These are phyloP conservation scores for Drosophila testacea DNA, from an alignment of 2,888 invertebrate species.

Conservation along the genomic window DNA sequence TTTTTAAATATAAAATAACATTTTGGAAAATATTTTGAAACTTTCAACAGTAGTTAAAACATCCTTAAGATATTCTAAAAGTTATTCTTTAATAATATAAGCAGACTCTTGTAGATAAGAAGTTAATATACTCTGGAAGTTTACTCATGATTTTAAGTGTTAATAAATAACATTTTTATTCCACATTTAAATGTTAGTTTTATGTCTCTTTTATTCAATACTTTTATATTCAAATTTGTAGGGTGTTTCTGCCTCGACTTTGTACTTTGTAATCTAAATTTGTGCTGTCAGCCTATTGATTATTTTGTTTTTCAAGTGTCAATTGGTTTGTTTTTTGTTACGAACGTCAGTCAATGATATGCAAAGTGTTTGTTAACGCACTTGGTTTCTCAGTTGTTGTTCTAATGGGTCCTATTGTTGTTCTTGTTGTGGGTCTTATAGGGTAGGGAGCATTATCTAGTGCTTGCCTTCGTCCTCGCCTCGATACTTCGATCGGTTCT, in stretches of 20 bases:
- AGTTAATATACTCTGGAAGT: too few species aligned
- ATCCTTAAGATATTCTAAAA: too few species aligned
- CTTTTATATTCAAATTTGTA: neutral
- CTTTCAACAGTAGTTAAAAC: too few species aligned
- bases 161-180: too few species aligned
- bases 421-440: conserved; percentile 9
- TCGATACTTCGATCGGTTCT: neutral
- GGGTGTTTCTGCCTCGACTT: conserved; percentile 4
- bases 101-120: neutral
- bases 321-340: conserved; percentile 38
- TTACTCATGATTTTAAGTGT: too few species aligned
- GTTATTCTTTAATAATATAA: too few species aligned
- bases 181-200: too few species aligned
- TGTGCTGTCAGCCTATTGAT: conserved; percentile 52
- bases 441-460: conserved; percentile 44
- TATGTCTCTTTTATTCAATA: neutral
- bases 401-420: conserved; percentile 1
- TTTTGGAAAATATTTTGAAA: too few species aligned
- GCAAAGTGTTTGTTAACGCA: conserved; percentile 70
- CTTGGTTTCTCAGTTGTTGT: conserved; percentile 35
- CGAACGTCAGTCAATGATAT: conserved; percentile 62
- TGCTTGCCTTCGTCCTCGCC: conserved; percentile 3
- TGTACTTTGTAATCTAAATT: neutral
- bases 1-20: too few species aligned
- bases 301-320: conserved; percentile 56